Conservation (phyloP, 2,888 invertebrate genomes). For the Drosophila lutescens region DNA sequence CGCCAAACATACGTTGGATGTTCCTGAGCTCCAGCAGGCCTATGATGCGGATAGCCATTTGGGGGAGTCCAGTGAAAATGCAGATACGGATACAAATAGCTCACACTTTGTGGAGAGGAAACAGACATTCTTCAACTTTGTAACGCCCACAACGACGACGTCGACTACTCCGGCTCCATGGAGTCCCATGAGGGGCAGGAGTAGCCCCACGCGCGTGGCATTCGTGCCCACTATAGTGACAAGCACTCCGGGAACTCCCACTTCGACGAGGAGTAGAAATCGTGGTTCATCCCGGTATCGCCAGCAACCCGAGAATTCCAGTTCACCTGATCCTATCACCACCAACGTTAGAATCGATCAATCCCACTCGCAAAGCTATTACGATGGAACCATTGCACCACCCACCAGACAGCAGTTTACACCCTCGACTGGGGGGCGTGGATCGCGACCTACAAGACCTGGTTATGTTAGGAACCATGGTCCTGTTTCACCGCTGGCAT, state of each 20-base stretch:
- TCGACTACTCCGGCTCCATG: conserved; percentile 61
- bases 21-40: conserved; percentile 81
- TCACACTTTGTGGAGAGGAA: conserved; percentile 69
- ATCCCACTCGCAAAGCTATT: conserved; percentile 84
- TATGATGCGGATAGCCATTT: conserved; percentile 69
- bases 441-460: conserved; percentile 55
- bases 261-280: conserved; percentile 18
- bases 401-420: conserved; percentile 48
- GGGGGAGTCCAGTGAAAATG: conserved; percentile 60
- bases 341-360: conserved; percentile 82
- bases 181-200: conserved; percentile 77
- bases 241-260: conserved; percentile 36
- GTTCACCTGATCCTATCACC: conserved; percentile 32
- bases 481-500: conserved; percentile 25
- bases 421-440: conserved; percentile 29
- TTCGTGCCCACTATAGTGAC: conserved; percentile 60
- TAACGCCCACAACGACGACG: conserved; percentile 37
- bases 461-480: conserved; percentile 10
- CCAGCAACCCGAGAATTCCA: conserved; percentile 16
- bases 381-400: conserved; percentile 81
- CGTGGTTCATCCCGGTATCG: conserved; percentile 57
- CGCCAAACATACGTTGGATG: conserved; percentile 80
- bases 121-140: conserved; percentile 42
- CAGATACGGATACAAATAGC: conserved; percentile 68
- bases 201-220: conserved; percentile 49